Evolutionary conservation across 64 coral and sea anemone genomes (phyloP), one percentile per base, ranked within the genome.

Genomic region (Pachyseris speciosa): DNA sequence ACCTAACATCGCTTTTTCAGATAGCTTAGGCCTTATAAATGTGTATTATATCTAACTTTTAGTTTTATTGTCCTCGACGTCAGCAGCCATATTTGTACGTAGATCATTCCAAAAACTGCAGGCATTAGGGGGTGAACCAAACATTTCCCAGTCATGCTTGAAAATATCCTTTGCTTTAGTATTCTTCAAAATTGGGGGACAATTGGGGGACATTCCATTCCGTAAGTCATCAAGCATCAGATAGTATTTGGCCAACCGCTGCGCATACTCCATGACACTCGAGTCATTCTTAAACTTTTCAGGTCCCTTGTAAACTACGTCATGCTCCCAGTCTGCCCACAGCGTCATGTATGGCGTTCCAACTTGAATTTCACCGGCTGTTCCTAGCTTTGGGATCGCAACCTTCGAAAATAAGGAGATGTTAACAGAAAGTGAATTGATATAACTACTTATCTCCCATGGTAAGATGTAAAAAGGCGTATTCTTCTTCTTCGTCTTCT

Each of bases 291-390:
- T 1, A 2, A 86, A 42, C 0, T 72, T 1, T 71, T 31, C 9
- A 70, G 84, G 84, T 4, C 84, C 84, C 37, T 86, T 86, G 38
- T 86, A 86, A 29, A 86, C 65, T 0, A 71, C 65, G 25, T 61
- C 65, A 37, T 86, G 84, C 2, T 53, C 65, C 84, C 84, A 86
- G n/a, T 70, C 84, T 71, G 84, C 84, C 84, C 84, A 86, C 20
- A 86, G 84, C 0, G 84, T 86, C 84, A 86, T 86, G 65, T 86
- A 86, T 19, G 84, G 84, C 17, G 84, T 86, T 47, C 84, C 84
- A 33, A 86, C 25, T 72, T 86, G 84, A 53, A 86, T 72, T 37
- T 86, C 84, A 31, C 38, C 66, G 26, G 22, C 39, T 2, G 84
- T 72, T 17, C 72, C 33, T 1, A 71, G 19, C 11, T 37, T 10